Evolutionary conservation across 2,888 invertebrate species (phyloP), one percentile per base, ranked within the genome.

Genomic region (Dicyrtoma fusca): DNA sequence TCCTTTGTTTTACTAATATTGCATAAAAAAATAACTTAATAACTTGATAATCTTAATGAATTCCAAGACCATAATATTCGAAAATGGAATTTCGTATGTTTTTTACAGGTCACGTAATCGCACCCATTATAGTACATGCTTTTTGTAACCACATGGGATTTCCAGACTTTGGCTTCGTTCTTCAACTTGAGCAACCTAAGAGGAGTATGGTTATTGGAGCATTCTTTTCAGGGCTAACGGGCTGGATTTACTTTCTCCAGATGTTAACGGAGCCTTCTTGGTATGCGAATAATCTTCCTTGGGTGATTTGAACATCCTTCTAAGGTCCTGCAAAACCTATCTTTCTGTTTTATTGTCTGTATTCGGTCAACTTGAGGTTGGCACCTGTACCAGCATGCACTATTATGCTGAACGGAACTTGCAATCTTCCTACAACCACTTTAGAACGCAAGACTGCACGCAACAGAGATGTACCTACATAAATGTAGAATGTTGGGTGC

Each of bases 61-160:
- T 11, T 10, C 55, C 21, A 47, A 70, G 26, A 47, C 4, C 26
- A 17, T 11, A 47, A 34, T 34, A 34, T 34, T 34, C 4, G 34
- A 34, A 34, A 3, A 34, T 49, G 57, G 21, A 55, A 61, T 55
- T 68, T 66, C 72, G 26, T 66, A 73, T 70, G 55, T 65, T 62
- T 59, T 53, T 4, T 59, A 47, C 85, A 89, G 95, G 95, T 47
- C 95, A 97, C 83, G 89, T 97, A 81, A 86, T 90, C 19, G 93
- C 96, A 0, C 92, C 95, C 2, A 89, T 96, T 80, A 84, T 94
- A 17, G 95, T 91, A 1, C 97, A 97, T 84, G 91, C 94, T 44
- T 95, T 96, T 84, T 97, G 97, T 84, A 97, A 97, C 84, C 92
- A 94, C 84, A 95, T 97, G 94, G 97, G 97, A 8, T 91, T 97